Percentiles rank a stretch among this genome's conserved stretches.
phyloP scores from a whole-genome alignment of 2,888 invertebrate species.

The Aleiodes leptofemur region DNA sequence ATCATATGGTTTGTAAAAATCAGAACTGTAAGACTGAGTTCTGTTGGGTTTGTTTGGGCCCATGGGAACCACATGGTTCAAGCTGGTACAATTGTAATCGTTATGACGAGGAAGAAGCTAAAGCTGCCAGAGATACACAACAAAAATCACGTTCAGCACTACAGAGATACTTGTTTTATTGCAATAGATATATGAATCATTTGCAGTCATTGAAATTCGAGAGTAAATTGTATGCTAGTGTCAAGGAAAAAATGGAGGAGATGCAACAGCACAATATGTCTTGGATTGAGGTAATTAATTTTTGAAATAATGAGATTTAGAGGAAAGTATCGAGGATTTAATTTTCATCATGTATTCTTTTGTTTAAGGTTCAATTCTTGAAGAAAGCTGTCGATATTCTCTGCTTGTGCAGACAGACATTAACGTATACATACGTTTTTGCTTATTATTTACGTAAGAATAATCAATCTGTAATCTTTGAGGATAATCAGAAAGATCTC shows the following conservation, averaged over 20 bases:
- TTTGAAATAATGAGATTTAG: no score
- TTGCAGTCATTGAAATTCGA: constrained; percentile 99
- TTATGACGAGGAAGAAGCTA: constrained; percentile 97
- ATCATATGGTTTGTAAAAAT: constrained; percentile 99
- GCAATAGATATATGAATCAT: constrained; percentile 99
- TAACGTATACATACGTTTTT: constrained; percentile 99
- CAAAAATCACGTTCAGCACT: constrained; percentile 95
- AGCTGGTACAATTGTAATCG: constrained; percentile 99
- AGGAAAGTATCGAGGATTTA: no score
- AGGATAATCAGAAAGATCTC: constrained; percentile 98
- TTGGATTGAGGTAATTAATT: constrained; percentile 91
- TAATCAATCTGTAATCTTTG: constrained; percentile 99
- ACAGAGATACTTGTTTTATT: constrained; percentile 98
- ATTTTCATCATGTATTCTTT: no score
- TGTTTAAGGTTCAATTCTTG: constrained; percentile 92
- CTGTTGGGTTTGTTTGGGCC: constrained; percentile 99
- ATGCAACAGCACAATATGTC: constrained; percentile 99
- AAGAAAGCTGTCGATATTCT: constrained; percentile 98
- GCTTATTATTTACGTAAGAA: constrained; percentile 98
- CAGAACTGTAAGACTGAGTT: constrained; percentile 98
- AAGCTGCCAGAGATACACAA: constrained; percentile 96
- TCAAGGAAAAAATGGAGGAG: constrained; percentile 99
- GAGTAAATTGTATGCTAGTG: constrained; percentile 95
- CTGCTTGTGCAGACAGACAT: constrained; percentile 96
- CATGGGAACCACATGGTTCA: constrained; percentile 99